A percentile compares a stretch with the other conserved stretches of the same genome.
Evolutionary conservation across 2,113 vertebrate genomes (phyloP).

Genomic region (Atherinomorus stipes): DNA sequence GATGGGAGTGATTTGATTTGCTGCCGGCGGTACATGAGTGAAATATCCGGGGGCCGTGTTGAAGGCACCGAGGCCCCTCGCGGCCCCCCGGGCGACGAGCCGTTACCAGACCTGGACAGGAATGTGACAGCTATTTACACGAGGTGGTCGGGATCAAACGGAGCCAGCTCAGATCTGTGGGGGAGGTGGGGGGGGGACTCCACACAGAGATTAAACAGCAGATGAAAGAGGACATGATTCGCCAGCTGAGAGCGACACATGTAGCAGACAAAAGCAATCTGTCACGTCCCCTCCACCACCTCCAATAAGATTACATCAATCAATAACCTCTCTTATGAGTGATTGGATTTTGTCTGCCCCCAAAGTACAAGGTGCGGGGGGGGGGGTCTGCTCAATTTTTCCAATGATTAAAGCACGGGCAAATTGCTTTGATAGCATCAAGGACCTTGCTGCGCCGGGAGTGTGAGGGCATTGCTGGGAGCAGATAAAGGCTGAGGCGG

Average conservation of each 20-base stretch:
- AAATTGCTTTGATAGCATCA: conserved; percentile 88
- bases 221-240: conserved; percentile 82
- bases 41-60: neutral
- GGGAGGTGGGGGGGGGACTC: conserved; percentile 48
- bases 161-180: conserved; percentile 40
- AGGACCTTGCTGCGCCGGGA: conserved; percentile 83
- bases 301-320: conserved; percentile 89
- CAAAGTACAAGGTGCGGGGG: conserved; percentile 43
- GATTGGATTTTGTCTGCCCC: conserved; percentile 84
- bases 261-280: conserved; percentile 85
- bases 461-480: conserved; percentile 78
- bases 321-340: conserved; percentile 87
- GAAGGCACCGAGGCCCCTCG: neutral
- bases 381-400: conserved; percentile 82
- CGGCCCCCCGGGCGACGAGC: neutral
- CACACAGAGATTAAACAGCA: conserved; percentile 76
- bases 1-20: conserved; percentile 15
- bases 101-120: conserved; percentile 10
- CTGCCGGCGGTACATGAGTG: neutral
- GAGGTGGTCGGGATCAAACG: conserved; percentile 52
- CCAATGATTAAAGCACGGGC: conserved; percentile 86
- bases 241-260: conserved; percentile 80
- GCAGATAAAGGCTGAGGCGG: conserved; percentile 73
- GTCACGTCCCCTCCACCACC: conserved; percentile 75
- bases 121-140: conserved; percentile 42